phyloP scores from a whole-genome alignment of 2,888 invertebrate species.

The Junonia oenone region DNA sequence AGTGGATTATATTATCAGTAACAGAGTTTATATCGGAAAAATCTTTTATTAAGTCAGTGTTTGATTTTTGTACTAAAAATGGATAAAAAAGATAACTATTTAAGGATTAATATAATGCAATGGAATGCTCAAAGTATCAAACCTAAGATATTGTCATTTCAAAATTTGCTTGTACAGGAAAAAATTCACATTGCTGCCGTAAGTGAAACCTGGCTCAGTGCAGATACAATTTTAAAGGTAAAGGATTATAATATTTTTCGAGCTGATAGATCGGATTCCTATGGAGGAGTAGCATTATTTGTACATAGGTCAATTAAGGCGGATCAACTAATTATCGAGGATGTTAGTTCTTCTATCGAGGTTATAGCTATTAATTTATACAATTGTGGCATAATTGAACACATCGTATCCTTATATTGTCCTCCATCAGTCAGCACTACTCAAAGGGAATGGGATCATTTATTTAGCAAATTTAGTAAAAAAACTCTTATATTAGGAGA shows the following conservation, averaged over 20 bases:
- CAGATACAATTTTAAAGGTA: constrained; percentile 3
- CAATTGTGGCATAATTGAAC: background rate
- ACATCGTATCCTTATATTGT: background rate
- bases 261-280: background rate
- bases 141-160: background rate
- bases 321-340: background rate
- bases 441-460: background rate
- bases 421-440: background rate
- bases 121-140: constrained; percentile 20
- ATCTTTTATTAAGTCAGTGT: background rate
- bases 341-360: background rate
- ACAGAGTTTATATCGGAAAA: background rate
- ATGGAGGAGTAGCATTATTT: background rate
- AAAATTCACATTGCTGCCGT: constrained; percentile 29
- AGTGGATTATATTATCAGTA: too few species aligned
- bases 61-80: background rate
- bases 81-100: background rate
- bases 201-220: constrained; percentile 28
- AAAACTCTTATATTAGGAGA: background rate
- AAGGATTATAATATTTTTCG: background rate
- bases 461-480: background rate
- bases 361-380: background rate
- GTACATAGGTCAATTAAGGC: background rate
- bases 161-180: constrained; percentile 14
- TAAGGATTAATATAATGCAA: background rate